Conservation (phyloP, 2,888 invertebrate species). For the Coleophora deauratella region DNA sequence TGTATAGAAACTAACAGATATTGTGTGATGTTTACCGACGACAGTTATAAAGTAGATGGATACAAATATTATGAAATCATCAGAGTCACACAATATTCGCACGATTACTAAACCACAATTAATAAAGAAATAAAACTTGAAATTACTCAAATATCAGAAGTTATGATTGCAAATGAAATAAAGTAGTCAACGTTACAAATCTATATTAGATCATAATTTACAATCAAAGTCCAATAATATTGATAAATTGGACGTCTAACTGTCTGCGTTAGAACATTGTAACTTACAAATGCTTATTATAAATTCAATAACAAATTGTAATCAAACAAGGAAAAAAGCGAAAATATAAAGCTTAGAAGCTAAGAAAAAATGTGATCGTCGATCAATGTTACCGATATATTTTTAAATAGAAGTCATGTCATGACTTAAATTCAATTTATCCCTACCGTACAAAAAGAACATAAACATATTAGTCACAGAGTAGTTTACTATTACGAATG, state of each 20-base stretch:
- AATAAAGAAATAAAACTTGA: too few relatives aligned
- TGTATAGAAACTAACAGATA: slow-evolving; percentile 1
- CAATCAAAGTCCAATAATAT: too few relatives aligned
- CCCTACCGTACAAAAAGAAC: too few relatives aligned
- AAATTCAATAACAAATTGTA: slow-evolving; percentile 28
- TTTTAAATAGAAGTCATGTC: too few relatives aligned
- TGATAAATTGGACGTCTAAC: background rate
- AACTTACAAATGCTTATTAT: background rate
- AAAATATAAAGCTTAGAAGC: too few relatives aligned
- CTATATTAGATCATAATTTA: slow-evolving; percentile 1
- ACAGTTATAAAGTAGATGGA: background rate
- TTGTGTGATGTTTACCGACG: slow-evolving; percentile 10
- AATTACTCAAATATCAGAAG: background rate
- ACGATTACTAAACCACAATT: too few relatives aligned
- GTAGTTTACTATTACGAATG: slow-evolving; percentile 50
- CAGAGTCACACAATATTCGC: too few relatives aligned
- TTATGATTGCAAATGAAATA: background rate
- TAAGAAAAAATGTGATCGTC: too few relatives aligned
- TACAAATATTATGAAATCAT: background rate
- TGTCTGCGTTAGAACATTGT: slow-evolving; percentile 10
- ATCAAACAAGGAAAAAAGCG: slow-evolving; percentile 31
- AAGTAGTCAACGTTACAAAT: background rate
- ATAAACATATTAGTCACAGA: slow-evolving; percentile 53
- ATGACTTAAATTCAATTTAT: too few relatives aligned
- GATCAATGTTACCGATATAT: too few relatives aligned